phyloP scores from a whole-genome alignment of 2,888 invertebrate species.

The Macaria liturata region DNA sequence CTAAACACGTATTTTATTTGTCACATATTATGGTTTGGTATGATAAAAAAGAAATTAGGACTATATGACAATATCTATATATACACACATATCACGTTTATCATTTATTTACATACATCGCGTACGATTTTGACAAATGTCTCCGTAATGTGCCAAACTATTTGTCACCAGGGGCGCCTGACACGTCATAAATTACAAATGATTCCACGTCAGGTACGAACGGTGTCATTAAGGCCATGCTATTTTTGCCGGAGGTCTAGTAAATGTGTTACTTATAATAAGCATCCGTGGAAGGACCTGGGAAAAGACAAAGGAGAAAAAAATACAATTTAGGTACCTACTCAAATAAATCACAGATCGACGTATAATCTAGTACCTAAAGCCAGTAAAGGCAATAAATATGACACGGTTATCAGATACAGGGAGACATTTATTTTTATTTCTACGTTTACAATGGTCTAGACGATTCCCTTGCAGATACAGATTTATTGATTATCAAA shows the following conservation, averaged over 20 bases:
- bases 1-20: too few species aligned
- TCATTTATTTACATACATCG: background rate
- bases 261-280: too few species aligned
- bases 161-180: constrained; percentile 5
- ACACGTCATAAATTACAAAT: constrained; percentile 7
- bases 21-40: too few species aligned
- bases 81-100: too few species aligned
- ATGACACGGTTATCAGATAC: constrained; percentile 6
- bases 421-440: constrained; percentile 2
- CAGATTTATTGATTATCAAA: constrained; percentile 32
- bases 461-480: constrained; percentile 24
- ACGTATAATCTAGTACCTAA: too few species aligned
- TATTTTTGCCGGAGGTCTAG: background rate
- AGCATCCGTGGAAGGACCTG: too few species aligned
- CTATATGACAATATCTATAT: too few species aligned
- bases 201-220: constrained; percentile 7
- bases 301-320: too few species aligned
- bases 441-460: constrained; percentile 17
- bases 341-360: too few species aligned
- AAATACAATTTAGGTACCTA: too few species aligned
- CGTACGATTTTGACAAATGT: constrained; percentile 5
- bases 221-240: constrained; percentile 1
- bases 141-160: constrained; percentile 9
- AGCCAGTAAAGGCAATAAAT: background rate
- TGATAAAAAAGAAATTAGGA: too few species aligned